Base-by-base conservation (phyloP, 2,888 invertebrate genomes). In the Ophion ventricosus region DNA sequence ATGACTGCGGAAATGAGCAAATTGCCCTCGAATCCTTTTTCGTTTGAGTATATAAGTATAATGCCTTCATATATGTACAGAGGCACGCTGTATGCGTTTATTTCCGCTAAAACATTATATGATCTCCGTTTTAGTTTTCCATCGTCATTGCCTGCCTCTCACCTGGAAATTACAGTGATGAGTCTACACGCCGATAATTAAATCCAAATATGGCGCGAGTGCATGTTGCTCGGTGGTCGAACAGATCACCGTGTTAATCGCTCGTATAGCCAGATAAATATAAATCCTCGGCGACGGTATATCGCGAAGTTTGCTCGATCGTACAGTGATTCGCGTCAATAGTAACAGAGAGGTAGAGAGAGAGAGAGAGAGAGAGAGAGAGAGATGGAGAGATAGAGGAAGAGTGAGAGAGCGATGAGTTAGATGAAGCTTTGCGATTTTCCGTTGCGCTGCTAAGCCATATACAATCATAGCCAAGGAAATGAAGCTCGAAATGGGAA, bases 141-240 rank as follows among this genome's bases (percentile, higher is more conserved):
- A 20, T 2, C 49, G 63, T 14, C 1, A 25, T 67, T 54, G 54
- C 14, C 23, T 25, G 63, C 63, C 54, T 77, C 81, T 78, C 56
- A 74, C 57, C 74, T 74, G 77, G 20, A 74, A 81, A 84, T 81
- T 69, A 78, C 77, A 69, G 69, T 73, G 79, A 80, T 84, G 81
- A 84, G 82, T 77, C 77, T 79, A 57, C 69, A 56, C 25, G 11
- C 61, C 57, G 63, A 87, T 87, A 87, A 87, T 86, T 87, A 87
- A 87, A 84, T 87, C 86, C 88, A 85, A 88, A 90, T 89, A 89
- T 87, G 90, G 88, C 69, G 72, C 5, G 49, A 10, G 54, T 29
- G 43, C 25, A 57, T 66, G 67, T 75, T 23, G 69, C 66, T 43
- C 88, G 89, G 88, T 89, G 88, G 87, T 84, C 88, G 82, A 73